phyloP scores from a whole-genome alignment of 2,888 invertebrate genomes.

The Epistrophe eligans region DNA sequence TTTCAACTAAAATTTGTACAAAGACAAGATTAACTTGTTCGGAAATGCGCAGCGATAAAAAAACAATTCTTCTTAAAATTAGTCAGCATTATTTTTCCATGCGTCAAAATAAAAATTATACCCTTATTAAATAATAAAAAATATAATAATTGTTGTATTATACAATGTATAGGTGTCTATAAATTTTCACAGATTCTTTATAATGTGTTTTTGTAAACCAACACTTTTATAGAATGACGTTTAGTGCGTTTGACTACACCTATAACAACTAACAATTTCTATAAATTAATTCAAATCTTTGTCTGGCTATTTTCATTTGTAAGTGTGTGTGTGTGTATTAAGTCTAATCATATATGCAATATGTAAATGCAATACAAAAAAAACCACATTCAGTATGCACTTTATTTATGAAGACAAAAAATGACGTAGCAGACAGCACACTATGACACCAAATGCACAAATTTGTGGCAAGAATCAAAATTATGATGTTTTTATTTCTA shows the following conservation, averaged over 20 bases:
- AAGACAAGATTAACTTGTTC: background rate
- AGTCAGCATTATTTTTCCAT: background rate
- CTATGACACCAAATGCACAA: background rate
- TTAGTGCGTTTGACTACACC: background rate
- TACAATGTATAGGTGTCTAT: background rate
- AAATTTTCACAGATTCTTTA: background rate
- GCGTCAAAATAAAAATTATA: background rate
- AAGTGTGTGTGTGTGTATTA: background rate
- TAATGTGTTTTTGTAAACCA: background rate
- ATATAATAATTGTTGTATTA: no score
- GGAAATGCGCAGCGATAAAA: background rate
- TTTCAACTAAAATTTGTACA: background rate
- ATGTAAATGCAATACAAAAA: constrained; percentile 48
- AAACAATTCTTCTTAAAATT: background rate
- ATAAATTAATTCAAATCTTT: constrained; percentile 51
- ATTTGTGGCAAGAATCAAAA: background rate
- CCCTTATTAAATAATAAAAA: background rate
- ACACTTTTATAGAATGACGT: background rate
- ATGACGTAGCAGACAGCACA: constrained; percentile 7
- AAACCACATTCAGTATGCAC: constrained; percentile 25
- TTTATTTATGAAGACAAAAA: constrained; percentile 41
- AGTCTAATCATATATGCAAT: constrained; percentile 32
- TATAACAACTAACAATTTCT: constrained; percentile 48
- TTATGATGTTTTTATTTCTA: background rate
- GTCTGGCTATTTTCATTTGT: background rate